Evolutionary conservation across 1,140 invertebrate genomes (phyloP), one percentile per base, ranked within the genome.

Genomic region (Ceratina calcarata): DNA sequence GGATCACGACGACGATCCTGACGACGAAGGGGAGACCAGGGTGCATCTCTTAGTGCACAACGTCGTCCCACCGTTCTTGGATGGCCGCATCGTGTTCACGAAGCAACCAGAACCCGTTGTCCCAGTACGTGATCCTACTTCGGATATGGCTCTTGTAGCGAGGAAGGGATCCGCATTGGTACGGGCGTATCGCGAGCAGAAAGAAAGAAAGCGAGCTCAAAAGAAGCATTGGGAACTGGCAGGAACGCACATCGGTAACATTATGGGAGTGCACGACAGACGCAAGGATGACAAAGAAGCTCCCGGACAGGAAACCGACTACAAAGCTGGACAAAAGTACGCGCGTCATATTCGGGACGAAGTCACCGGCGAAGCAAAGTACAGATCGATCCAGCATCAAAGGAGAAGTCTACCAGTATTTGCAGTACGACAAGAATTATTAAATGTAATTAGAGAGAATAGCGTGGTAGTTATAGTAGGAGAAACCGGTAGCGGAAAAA

Each of bases 151-250:
- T 0, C 93, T 99, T 57, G 96, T 99, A 69, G 96, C 99, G 0
- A 94, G 98, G n/a, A 99, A 99, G 94, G 99, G 99, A 10, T 98
- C 97, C 6, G 95, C 96, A 2, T 93, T 98, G 24, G 99, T 99
- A 0, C 94, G 98, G 72, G 95, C 95, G 0, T 98, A 97, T 90
- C 94, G 99, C 65, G 99, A 99, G 91, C 98, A 99, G 90, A 99
- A 99, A 89, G 99, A 99, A 91, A 93, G 98, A 37, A 95, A 96
- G 61, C 98, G 98, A 92, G 98, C 98, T 0, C 99, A 99, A 89
- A 99, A 99, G 90, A 99, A 99, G 91, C 98, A 99, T 91, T 99
- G 99, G 98, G 98, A 99, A 92, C 91, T 99, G 53, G 98, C 98
- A 55, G 99, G 99, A 49, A 99, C 98, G 2, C 97, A 97, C 88